Evolutionary conservation across 1,140 invertebrate species (phyloP).

Genomic region (Potamilus streckersoni): DNA sequence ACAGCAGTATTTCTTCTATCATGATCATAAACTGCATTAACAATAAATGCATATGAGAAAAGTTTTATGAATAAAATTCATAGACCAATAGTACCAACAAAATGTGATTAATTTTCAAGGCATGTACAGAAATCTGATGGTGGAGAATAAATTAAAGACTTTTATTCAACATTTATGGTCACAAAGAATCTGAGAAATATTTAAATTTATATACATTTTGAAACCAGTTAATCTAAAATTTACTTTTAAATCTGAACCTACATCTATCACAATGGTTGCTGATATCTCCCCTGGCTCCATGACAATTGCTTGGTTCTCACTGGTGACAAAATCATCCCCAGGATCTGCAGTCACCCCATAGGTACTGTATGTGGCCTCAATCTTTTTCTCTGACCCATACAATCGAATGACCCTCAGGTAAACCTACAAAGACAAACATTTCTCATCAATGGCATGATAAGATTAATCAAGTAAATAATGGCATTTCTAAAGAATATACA

Average conservation of each 20-base stretch:
- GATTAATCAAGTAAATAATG: background rate
- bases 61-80: too few species aligned
- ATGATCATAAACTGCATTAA: too few species aligned
- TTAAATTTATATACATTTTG: too few species aligned
- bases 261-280: slow-evolving; percentile 50
- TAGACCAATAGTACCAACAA: too few species aligned
- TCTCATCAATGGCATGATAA: background rate
- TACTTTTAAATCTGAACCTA: slow-evolving; percentile 14
- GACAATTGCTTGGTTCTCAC: slow-evolving; percentile 39
- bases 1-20: too few species aligned
- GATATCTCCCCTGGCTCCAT: slow-evolving; percentile 51
- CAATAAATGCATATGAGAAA: too few species aligned
- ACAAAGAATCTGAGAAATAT: too few species aligned
- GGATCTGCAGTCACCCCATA: slow-evolving; percentile 38
- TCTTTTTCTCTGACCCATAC: slow-evolving; percentile 55
- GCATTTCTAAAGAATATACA: too few species aligned
- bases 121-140: too few species aligned
- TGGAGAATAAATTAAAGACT: too few species aligned
- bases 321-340: slow-evolving; percentile 46
- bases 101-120: too few species aligned
- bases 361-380: slow-evolving; percentile 53
- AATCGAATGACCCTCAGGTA: slow-evolving; percentile 50
- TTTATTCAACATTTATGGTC: too few species aligned
- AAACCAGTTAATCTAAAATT: background rate
- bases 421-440: slow-evolving; percentile 38